Conservation (phyloP, 2,113 vertebrate genomes). For the Rattus norvegicus region GRCr8 NC_086024.1:68030501-68031000, state of each 20-base stretch:
- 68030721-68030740: neutral
- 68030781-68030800: neutral
- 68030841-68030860: neutral
- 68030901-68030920: neutral
- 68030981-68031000: neutral
- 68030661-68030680: neutral
- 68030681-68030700: neutral
- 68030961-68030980: neutral
- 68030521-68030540: neutral
- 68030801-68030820: neutral
- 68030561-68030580: neutral
- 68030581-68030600: neutral
- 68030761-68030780: neutral
- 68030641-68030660: neutral
- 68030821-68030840: neutral
- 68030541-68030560: neutral
- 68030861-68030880: neutral
- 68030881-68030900: rapidly evolving
- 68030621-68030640: neutral
- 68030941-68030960: neutral
- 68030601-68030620: neutral
- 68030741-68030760: rapidly evolving
- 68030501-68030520: neutral
- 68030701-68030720: neutral
- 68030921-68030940: neutral